phyloP scores from a whole-genome alignment of 2,888 invertebrate species.

The Allolobophora icterica region DNA sequence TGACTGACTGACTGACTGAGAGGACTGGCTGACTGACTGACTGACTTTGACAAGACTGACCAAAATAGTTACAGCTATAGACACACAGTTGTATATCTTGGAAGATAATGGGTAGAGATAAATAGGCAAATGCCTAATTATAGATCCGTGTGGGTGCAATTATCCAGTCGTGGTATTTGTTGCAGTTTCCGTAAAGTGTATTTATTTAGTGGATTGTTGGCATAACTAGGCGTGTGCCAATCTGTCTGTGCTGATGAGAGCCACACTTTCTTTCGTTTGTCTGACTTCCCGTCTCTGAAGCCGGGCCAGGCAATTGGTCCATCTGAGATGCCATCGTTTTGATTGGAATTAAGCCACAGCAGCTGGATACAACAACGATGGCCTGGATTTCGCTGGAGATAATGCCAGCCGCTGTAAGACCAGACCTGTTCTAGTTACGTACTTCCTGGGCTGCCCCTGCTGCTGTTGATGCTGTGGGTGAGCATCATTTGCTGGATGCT shows the following conservation, averaged over 20 bases:
- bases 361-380: neutral
- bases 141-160: neutral
- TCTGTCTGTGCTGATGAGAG: neutral
- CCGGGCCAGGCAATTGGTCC: neutral
- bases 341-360: neutral
- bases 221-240: slow-evolving; percentile 18
- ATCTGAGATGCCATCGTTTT: slow-evolving; percentile 1
- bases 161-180: neutral
- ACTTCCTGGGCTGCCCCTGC: slow-evolving; percentile 17
- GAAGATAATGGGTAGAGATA: neutral
- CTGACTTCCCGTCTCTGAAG: neutral
- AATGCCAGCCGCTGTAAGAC: neutral
- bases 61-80: neutral
- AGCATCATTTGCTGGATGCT: neutral
- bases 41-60: neutral
- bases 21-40: neutral
- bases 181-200: neutral
- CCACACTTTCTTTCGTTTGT: neutral
- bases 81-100: neutral
- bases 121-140: neutral
- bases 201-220: neutral
- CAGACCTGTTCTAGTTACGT: neutral
- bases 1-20: too few relatives aligned
- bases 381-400: neutral
- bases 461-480: neutral